These are phyloP conservation scores for Theristus sp. DNA, from an alignment of 2,888 invertebrate species.

Conservation along the genomic window DNA sequence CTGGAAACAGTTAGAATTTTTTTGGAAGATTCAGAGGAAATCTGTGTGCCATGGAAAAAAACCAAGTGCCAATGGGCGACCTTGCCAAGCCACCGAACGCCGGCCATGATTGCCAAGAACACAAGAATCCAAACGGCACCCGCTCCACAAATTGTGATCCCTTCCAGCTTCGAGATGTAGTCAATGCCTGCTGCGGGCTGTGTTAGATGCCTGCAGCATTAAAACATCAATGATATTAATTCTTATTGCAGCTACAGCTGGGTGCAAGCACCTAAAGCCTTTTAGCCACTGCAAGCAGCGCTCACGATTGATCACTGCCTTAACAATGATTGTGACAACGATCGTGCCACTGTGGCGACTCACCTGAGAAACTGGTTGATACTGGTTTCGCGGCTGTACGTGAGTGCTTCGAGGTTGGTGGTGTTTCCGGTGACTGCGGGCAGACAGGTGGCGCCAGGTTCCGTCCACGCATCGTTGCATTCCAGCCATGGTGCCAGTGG, in stretches of 20 bases:
- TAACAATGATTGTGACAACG: too few relatives aligned
- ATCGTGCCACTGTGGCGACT: too few relatives aligned
- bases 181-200: slow-evolving; percentile 18
- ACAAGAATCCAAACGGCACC: slow-evolving; percentile 22
- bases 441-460: neutral
- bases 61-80: slow-evolving; percentile 2
- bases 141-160: slow-evolving; percentile 4
- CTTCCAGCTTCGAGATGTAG: slow-evolving; percentile 3
- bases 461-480: slow-evolving; percentile 12
- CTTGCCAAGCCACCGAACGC: slow-evolving; percentile 28
- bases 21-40: neutral
- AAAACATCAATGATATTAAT: too few relatives aligned
- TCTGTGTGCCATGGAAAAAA: neutral
- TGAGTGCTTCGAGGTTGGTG: neutral
- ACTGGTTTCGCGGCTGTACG: slow-evolving; percentile 3
- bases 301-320: too few relatives aligned
- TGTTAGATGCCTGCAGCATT: too few relatives aligned
- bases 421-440: neutral
- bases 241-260: too few relatives aligned
- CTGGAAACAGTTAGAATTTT: slow-evolving; percentile 1
- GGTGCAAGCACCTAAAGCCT: too few relatives aligned
- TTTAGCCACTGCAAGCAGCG: too few relatives aligned
- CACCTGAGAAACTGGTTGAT: slow-evolving; percentile 22
- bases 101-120: slow-evolving; percentile 23
- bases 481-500: slow-evolving; percentile 5